phyloP scores from a whole-genome alignment of 2,888 invertebrate genomes.

The Parelbella ahira region DNA sequence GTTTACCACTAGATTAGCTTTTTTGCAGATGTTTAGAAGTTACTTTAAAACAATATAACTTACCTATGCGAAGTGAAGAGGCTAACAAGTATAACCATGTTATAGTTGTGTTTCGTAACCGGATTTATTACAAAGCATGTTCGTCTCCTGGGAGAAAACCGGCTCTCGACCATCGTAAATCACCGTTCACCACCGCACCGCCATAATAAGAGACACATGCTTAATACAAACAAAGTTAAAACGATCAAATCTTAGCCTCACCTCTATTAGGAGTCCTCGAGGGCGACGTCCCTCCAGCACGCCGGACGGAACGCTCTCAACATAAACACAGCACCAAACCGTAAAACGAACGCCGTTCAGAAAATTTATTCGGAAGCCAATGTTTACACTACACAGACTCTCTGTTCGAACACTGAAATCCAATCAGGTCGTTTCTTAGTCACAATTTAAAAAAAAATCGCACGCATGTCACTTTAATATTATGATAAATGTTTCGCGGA shows the following conservation, averaged over 20 bases:
- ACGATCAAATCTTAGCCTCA: constrained; percentile 48
- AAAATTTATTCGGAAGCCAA: constrained; percentile 39
- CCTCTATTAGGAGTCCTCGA: constrained; percentile 68
- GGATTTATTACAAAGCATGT: constrained; percentile 44
- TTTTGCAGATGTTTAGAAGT: too few relatives aligned
- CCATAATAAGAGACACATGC: constrained; percentile 27
- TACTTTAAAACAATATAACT: too few relatives aligned
- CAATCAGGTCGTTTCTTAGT: constrained; percentile 63
- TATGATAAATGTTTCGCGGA: constrained; percentile 34
- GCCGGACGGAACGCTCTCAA: constrained; percentile 67
- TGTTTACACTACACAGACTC: constrained; percentile 61
- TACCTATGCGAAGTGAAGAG: too few relatives aligned
- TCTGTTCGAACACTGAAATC: constrained; percentile 67
- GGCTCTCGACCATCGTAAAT: constrained; percentile 40
- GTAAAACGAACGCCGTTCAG: constrained; percentile 51
- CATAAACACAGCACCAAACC: constrained; percentile 77
- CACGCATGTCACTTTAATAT: constrained; percentile 66
- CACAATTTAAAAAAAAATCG: constrained; percentile 55
- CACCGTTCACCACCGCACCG: constrained; percentile 32
- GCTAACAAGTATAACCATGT: constrained; percentile 7
- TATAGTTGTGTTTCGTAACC: constrained; percentile 37
- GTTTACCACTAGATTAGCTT: too few relatives aligned
- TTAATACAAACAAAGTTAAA: constrained; percentile 36
- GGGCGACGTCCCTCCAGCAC: constrained; percentile 70
- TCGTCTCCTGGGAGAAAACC: constrained; percentile 44